Percentiles rank a stretch among this genome's conserved stretches.
These are phyloP conservation scores for Haemorhous mexicanus DNA, from an alignment of 2,113 vertebrate genomes.

Conservation along the genomic window DNA sequence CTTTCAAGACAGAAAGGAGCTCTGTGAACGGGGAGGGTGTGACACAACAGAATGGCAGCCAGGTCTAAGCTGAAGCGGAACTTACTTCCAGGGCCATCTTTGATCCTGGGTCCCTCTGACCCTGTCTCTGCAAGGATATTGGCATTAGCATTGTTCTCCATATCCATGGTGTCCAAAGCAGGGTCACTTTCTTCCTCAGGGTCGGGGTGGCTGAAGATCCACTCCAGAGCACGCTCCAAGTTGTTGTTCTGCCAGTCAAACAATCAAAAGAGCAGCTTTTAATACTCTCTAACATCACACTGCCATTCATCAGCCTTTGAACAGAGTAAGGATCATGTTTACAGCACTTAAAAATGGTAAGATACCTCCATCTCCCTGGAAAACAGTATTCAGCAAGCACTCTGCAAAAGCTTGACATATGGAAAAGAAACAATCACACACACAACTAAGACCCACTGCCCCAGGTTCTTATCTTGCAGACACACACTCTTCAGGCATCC, in stretches of 20 bases:
- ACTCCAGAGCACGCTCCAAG: constrained; percentile 92
- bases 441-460: background rate
- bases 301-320: background rate
- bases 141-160: constrained; percentile 83
- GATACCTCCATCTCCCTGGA: background rate
- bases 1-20: background rate
- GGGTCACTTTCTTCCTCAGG: constrained; percentile 81
- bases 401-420: background rate
- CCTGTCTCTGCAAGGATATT: constrained; percentile 85
- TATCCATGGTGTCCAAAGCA: constrained; percentile 77
- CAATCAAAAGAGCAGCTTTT: background rate
- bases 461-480: background rate
- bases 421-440: background rate
- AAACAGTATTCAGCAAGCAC: background rate
- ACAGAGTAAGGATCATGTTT: background rate
- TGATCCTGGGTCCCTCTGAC: constrained; percentile 83
- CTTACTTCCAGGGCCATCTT: constrained; percentile 96
- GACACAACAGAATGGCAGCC: background rate
- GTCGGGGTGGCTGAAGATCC: constrained; percentile 95
- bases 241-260: constrained; percentile 85
- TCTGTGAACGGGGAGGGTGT: background rate
- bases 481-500: background rate
- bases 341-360: background rate
- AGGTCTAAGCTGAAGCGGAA: background rate
- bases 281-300: background rate